These are phyloP conservation scores for Eugnorisma glareosa DNA, from an alignment of 2,888 invertebrate genomes.

Conservation along the genomic window DNA sequence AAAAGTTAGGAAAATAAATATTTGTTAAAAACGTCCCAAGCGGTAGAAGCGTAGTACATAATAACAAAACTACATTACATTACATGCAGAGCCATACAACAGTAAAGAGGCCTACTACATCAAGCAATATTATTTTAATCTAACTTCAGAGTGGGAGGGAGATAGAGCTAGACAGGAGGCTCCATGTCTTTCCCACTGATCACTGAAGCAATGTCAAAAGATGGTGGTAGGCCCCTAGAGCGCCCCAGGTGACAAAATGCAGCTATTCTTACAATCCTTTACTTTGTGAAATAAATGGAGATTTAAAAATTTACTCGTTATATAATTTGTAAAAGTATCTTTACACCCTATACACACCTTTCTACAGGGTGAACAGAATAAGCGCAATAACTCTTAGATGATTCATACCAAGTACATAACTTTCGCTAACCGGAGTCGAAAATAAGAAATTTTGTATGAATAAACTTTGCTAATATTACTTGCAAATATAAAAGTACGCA, in stretches of 20 bases:
- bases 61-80: constrained; percentile 27
- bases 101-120: neutral
- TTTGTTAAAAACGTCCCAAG: constrained; percentile 51
- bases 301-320: neutral
- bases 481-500: neutral
- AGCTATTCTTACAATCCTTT: neutral
- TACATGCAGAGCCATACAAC: constrained; percentile 41
- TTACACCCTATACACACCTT: too few relatives aligned
- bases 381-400: too few relatives aligned
- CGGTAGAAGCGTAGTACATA: constrained; percentile 33
- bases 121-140: neutral
- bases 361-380: too few relatives aligned
- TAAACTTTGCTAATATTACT: neutral
- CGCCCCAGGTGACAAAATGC: constrained; percentile 21
- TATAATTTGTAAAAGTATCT: too few relatives aligned
- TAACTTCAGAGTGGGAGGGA: neutral
- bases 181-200: neutral
- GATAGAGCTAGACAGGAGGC: neutral
- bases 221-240: neutral
- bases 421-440: too few relatives aligned
- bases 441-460: neutral
- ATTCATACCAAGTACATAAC: too few relatives aligned
- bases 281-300: neutral
- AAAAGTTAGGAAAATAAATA: neutral
- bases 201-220: neutral